Conservation (phyloP, 2,113 vertebrate species). For the Gasterosteus aculeatus region DNA sequence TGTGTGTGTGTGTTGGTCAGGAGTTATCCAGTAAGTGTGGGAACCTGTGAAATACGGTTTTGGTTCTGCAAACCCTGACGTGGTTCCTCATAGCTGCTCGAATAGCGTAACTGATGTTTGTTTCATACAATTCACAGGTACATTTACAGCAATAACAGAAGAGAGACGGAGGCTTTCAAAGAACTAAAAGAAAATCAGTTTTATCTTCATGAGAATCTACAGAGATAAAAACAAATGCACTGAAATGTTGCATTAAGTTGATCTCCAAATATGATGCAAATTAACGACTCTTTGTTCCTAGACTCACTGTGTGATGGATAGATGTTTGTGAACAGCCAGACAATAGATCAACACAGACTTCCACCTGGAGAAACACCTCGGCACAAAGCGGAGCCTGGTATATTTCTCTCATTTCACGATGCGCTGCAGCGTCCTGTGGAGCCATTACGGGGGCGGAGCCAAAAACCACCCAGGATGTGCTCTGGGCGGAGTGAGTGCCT, state of each 20-base stretch:
- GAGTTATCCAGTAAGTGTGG: slow-evolving; percentile 25
- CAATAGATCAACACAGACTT: neutral
- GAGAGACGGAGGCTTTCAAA: neutral
- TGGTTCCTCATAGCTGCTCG: slow-evolving; percentile 49
- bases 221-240: neutral
- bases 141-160: slow-evolving; percentile 5
- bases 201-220: neutral
- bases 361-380: neutral
- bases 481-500: slow-evolving; percentile 21
- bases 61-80: slow-evolving; percentile 59
- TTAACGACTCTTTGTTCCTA: slow-evolving; percentile 1
- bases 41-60: slow-evolving; percentile 52
- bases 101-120: slow-evolving; percentile 6
- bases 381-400: slow-evolving; percentile 7
- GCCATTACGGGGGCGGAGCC: slow-evolving; percentile 36
- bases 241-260: neutral
- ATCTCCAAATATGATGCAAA: neutral
- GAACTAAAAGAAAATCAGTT: neutral
- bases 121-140: slow-evolving; percentile 7
- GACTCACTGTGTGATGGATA: neutral
- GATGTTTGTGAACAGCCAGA: neutral
- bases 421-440: neutral
- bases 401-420: slow-evolving; percentile 4
- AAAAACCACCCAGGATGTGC: slow-evolving; percentile 38
- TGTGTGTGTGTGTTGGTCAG: slow-evolving; percentile 6